Base-by-base conservation (phyloP, 2,113 vertebrate species). In the Cynoglossus semilaevis region DNA sequence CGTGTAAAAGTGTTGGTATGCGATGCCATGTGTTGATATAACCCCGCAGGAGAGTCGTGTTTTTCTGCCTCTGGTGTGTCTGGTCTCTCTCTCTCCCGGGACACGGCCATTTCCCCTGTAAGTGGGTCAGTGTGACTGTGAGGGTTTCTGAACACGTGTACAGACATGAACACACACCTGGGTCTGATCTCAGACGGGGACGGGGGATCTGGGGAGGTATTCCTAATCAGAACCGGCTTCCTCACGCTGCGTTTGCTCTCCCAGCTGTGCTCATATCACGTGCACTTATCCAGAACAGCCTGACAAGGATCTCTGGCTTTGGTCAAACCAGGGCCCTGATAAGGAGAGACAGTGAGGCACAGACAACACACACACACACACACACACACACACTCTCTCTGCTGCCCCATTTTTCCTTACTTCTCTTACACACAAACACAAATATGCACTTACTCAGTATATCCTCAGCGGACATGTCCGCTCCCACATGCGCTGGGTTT, bases 211-310 rank as follows among this genome's bases (percentile, higher is more conserved):
- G 72, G 62, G 76, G 73, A 77, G 65, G 77, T 70, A 71, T 63
- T 81, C 75, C 63, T 85, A 88, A 90, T 87, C 76, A 76, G 80
- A 74, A 15, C 82, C 88, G 88, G 80, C 71, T 83, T 72, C 53
- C 19, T 83, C 47, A 69, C 59, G 80, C 70, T 56, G 75, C 56
- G 45, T 58, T 14, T 15, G 12, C 54, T 70, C 75, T 57, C 54
- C 57, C 72, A 74, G 83, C 81, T 81, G 67, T 64, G 52, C 59
- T 79, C 68, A 41, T 55, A 61, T 84, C 79, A 85, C 51, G 42
- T 80, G 71, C 58, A 74, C 70, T 70, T 70, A 70, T 66, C 81
- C 72, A 79, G 48, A 76, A 63, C 37, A 14, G 45, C 15, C 63
- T 61, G 74, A 87, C 76, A 75, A 58, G 42, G 54, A 83, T 80